Evolutionary conservation across 2,113 vertebrate species (phyloP), one percentile per base, ranked within the genome.

Genomic region (Grammomys dolichurus): DNA sequence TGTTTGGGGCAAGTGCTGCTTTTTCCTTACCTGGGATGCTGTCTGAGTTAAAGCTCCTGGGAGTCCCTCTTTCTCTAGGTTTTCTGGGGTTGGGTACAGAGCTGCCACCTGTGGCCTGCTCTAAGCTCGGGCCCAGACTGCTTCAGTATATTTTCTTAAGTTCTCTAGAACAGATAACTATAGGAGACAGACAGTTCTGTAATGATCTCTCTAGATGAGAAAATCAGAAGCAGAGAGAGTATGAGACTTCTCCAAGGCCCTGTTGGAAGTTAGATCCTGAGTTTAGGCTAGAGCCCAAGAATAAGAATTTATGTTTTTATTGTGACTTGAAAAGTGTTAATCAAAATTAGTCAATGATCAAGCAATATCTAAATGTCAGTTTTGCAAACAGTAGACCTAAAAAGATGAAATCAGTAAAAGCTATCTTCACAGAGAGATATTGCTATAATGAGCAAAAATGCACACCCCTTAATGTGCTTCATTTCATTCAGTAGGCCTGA

Each of bases 301-400:
- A 51, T 11, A 90, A 36, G 2, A 60, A 63, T 87, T 65, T 43
- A 11, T 67, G 40, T 13, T 46, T 75, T 94, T 40, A 60, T 78
- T 51, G 67, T 7, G 36, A 48, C 36, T 92, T 43, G 46, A 94
- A 93, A 93, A 91, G 84, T 75, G 58, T 16, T 54, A 13, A 94
- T 82, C 8, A 43, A 40, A 81, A 85, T 7, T 17, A 95, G 12
- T 19, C 46, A 77, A 13, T 3, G 17, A 10, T 31, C 65, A 26
- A 36, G 19, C 5, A 82, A 63, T 77, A 78, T 56, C 6, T 33
- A n/a, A 81, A 89, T 33, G 33, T 60, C 22, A 54, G 17, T 48
- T 80, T 28, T 10, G 13, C 46, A 73, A 86, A 10, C 14, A 86
- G 16, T 86, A 43, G 31, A 26, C 3, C 56, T 17, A 51, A 24